Base-by-base conservation (phyloP, 2,797 vertebrate species). In the Thunnus albacares region DNA sequence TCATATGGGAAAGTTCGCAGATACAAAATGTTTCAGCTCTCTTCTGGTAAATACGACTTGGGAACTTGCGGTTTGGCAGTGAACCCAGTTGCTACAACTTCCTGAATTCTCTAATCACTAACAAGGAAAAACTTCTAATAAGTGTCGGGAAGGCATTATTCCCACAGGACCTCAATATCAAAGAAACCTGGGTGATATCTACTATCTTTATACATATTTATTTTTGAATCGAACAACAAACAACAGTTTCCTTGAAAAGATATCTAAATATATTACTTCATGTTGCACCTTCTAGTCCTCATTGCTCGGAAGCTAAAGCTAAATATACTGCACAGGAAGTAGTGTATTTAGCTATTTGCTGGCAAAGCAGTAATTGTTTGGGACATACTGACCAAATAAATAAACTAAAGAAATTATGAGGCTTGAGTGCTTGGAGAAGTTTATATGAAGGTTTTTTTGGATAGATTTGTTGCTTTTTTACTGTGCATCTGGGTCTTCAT, bases 1-100 rank as follows among this genome's bases (percentile, higher is more conserved):
- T 79, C 73, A 82, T 65, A 75, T 80, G 83, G 79, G 78, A 64
- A 79, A 56, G 57, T 55, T 18, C 52, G 17, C 52, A 33, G 71
- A 78, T 26, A 28, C 20, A 38, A 56, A 1, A 1, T 53, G 60
- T 57, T 70, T 41, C 55, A 53, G 26, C 12, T 79, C 67, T 63
- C 53, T 82, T 80, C 77, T 49, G 28, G 74, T 58, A 83, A 87
- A 80, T 35, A 33, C 55, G 51, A 77, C 59, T 57, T 45, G 51
- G 62, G 35, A 75, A 65, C 47, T 68, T 47, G 57, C 9, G 22
- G 73, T 84, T 72, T 84, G 65, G 78, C 52, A 66, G 5, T 6
- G 8, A 73, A 83, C n/a, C 24, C 43, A 66, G 52, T 70, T 59
- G 51, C 18, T 56, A 56, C 22, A 45, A 75, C 71, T 76, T 82